phyloP scores from a whole-genome alignment of 2,888 invertebrate genomes.

The Rhaphigaster nebulosa region DNA sequence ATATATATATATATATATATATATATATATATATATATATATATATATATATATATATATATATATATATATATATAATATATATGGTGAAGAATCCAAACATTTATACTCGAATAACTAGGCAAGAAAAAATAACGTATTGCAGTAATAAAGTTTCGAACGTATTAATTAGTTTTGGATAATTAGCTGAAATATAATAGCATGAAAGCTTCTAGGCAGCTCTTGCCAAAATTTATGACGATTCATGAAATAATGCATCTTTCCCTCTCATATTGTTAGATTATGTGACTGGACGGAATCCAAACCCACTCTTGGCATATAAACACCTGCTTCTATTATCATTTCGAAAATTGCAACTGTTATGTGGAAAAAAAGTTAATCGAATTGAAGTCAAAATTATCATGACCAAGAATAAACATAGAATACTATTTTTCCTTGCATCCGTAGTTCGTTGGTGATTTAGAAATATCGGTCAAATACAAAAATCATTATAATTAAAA shows the following conservation, averaged over 20 bases:
- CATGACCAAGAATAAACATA: background rate
- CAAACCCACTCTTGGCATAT: background rate
- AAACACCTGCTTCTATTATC: background rate
- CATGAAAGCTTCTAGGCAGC: background rate
- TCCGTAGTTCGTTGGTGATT: background rate
- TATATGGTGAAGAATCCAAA: no score
- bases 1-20: no score
- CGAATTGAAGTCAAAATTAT: background rate
- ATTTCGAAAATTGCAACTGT: background rate
- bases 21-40: no score
- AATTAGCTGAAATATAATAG: background rate
- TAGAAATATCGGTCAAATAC: background rate
- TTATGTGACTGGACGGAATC: background rate
- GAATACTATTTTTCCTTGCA: background rate
- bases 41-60: no score
- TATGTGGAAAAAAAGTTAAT: background rate
- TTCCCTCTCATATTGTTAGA: constrained; percentile 3
- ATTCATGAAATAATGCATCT: background rate
- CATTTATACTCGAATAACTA: background rate
- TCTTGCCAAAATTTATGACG: background rate
- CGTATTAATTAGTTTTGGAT: background rate
- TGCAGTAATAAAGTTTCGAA: background rate
- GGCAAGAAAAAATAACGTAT: background rate
- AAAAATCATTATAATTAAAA: background rate
- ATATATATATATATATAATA: no score